Evolutionary conservation across 2,888 invertebrate species (phyloP).

Genomic region (Drepanosiphum platanoidis): DNA sequence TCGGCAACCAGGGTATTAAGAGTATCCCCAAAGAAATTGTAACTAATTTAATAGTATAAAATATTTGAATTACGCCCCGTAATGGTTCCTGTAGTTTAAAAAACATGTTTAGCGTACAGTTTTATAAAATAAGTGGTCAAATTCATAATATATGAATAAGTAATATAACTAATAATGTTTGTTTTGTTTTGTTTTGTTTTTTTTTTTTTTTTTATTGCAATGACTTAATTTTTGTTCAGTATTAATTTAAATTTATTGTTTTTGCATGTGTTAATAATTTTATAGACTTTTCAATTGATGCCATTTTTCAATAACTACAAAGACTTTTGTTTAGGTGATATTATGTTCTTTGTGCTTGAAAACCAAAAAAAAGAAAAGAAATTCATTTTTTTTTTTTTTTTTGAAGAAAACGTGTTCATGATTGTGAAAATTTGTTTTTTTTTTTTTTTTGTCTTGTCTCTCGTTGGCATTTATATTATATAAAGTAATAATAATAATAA

Average conservation of each 20-base stretch:
- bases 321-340: constrained; percentile 56
- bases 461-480: constrained; percentile 59
- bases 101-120: constrained; percentile 33
- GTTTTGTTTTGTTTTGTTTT: constrained; percentile 45
- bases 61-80: constrained; percentile 24
- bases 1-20: constrained; percentile 61
- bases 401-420: constrained; percentile 42
- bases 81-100: constrained; percentile 59
- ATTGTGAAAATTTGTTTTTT: constrained; percentile 44
- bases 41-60: constrained; percentile 43
- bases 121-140: constrained; percentile 37
- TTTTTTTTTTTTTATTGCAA: constrained; percentile 41
- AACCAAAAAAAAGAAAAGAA: no score
- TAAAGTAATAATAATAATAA: constrained; percentile 23
- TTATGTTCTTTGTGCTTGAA: constrained; percentile 51
- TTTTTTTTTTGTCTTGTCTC: constrained; percentile 52
- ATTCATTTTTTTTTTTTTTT: no score
- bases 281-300: constrained; percentile 50
- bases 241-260: constrained; percentile 60
- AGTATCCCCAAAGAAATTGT: constrained; percentile 32
- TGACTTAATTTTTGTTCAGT: constrained; percentile 57
- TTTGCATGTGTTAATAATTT: constrained; percentile 60
- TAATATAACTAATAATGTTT: constrained; percentile 43
- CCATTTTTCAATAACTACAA: constrained; percentile 55
- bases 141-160: constrained; percentile 35